Percentiles rank a stretch among this genome's conserved stretches.
phyloP scores from a whole-genome alignment of 2,888 invertebrate genomes.

The Urechis unicinctus region DNA sequence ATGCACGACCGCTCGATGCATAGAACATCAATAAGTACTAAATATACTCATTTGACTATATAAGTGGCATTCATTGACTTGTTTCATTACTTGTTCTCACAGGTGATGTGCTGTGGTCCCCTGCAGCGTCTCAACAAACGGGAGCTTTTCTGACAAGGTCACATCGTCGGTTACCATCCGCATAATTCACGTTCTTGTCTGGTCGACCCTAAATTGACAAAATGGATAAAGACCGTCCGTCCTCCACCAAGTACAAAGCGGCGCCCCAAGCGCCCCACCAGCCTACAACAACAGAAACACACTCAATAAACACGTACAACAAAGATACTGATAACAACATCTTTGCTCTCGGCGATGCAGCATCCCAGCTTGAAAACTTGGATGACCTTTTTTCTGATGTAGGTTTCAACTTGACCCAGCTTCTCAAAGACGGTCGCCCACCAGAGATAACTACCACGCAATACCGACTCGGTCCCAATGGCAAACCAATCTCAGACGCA shows the following conservation, averaged over 20 bases:
- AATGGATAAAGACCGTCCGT: not conserved
- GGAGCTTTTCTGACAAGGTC: too few species aligned
- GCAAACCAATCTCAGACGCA: not conserved
- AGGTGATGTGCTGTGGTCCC: too few species aligned
- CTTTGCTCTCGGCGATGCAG: slow-evolving; percentile 23
- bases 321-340: slow-evolving; percentile 19
- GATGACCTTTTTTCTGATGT: slow-evolving; percentile 18
- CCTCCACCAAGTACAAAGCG: not conserved
- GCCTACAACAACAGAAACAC: slow-evolving; percentile 1
- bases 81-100: too few species aligned
- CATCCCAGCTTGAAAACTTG: slow-evolving; percentile 17
- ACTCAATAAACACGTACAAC: slow-evolving; percentile 11
- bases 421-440: slow-evolving; percentile 3
- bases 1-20: too few species aligned
- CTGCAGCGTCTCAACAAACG: too few species aligned
- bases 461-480: not conserved
- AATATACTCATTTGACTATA: too few species aligned
- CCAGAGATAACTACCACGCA: not conserved
- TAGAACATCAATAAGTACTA: too few species aligned
- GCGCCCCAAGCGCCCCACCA: not conserved
- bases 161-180: too few species aligned
- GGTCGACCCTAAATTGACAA: too few species aligned
- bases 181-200: too few species aligned
- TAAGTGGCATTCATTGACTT: too few species aligned
- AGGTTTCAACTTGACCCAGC: slow-evolving; percentile 12